These are phyloP conservation scores for Miltochrista miniata DNA, from an alignment of 2,888 invertebrate genomes.

Conservation along the genomic window DNA sequence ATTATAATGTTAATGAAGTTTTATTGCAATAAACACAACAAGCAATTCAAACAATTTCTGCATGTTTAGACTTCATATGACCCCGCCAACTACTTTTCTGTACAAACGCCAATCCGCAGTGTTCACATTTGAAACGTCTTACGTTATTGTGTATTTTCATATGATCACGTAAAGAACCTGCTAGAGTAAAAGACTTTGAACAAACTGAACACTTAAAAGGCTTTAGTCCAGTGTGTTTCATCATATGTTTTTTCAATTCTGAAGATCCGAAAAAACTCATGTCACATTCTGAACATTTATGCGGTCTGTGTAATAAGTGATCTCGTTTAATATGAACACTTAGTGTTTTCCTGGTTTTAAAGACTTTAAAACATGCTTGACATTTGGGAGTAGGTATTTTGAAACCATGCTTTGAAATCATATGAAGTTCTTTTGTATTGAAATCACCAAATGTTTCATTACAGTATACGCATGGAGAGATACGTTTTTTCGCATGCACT, in stretches of 20 bases:
- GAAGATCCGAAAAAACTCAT: slow-evolving; percentile 39
- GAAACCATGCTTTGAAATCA: slow-evolving; percentile 34
- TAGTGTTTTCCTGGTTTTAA: slow-evolving; percentile 26
- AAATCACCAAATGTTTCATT: slow-evolving; percentile 26
- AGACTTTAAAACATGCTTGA: slow-evolving; percentile 53
- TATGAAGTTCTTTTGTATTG: slow-evolving; percentile 31
- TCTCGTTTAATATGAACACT: slow-evolving; percentile 42
- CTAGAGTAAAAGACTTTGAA: slow-evolving; percentile 40
- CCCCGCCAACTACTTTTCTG: slow-evolving; percentile 42
- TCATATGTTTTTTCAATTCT: slow-evolving; percentile 21
- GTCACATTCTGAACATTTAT: slow-evolving; percentile 59
- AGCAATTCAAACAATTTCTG: slow-evolving; percentile 23
- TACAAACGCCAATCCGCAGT: slow-evolving; percentile 31
- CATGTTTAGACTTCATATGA: slow-evolving; percentile 48
- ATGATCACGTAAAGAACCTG: slow-evolving; percentile 40
- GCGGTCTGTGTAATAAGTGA: slow-evolving; percentile 51
- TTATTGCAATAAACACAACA: not conserved
- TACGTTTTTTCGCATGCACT: not conserved
- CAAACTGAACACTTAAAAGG: slow-evolving; percentile 59
- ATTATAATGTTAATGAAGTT: not conserved
- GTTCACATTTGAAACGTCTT: slow-evolving; percentile 26
- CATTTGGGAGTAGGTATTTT: slow-evolving; percentile 30
- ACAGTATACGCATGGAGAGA: slow-evolving; percentile 42
- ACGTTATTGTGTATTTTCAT: slow-evolving; percentile 43
- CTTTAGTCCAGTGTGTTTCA: slow-evolving; percentile 47